These are phyloP conservation scores for Tetranychus urticae DNA, from an alignment of 1,140 invertebrate species.

Conservation along the genomic window DNA sequence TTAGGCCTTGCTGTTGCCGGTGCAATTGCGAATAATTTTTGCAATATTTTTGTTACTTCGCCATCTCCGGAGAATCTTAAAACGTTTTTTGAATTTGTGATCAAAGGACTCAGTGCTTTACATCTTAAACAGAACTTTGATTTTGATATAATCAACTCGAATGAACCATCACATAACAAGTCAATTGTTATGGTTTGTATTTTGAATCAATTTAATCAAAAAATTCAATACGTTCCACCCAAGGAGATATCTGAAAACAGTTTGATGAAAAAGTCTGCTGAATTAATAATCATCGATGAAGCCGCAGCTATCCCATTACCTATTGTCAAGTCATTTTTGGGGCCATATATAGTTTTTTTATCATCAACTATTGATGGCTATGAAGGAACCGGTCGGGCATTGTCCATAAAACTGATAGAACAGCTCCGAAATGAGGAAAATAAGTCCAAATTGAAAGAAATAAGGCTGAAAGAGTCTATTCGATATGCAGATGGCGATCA, in stretches of 20 bases:
- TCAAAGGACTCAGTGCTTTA: constrained; percentile 84
- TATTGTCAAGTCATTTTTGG: constrained; percentile 66
- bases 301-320: constrained; percentile 93
- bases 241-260: constrained; percentile 46
- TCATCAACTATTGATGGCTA: constrained; percentile 96
- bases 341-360: constrained; percentile 81
- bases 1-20: constrained; percentile 67
- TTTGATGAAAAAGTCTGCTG: constrained; percentile 50
- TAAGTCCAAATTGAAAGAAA: constrained; percentile 14
- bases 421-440: constrained; percentile 43
- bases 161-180: constrained; percentile 89
- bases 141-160: constrained; percentile 84
- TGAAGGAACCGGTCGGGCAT: constrained; percentile 87
- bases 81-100: constrained; percentile 89
- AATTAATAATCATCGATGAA: constrained; percentile 90
- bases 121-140: constrained; percentile 71
- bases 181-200: constrained; percentile 82
- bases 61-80: constrained; percentile 95
- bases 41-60: constrained; percentile 93
- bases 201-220: constrained; percentile 71
- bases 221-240: constrained; percentile 90
- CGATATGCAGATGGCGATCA: constrained; percentile 66
- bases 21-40: constrained; percentile 52
- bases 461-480: constrained; percentile 74
- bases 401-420: constrained; percentile 82